These are phyloP conservation scores for Tyrannus savana DNA, from an alignment of 2,113 vertebrate species.

Conservation along the genomic window DNA sequence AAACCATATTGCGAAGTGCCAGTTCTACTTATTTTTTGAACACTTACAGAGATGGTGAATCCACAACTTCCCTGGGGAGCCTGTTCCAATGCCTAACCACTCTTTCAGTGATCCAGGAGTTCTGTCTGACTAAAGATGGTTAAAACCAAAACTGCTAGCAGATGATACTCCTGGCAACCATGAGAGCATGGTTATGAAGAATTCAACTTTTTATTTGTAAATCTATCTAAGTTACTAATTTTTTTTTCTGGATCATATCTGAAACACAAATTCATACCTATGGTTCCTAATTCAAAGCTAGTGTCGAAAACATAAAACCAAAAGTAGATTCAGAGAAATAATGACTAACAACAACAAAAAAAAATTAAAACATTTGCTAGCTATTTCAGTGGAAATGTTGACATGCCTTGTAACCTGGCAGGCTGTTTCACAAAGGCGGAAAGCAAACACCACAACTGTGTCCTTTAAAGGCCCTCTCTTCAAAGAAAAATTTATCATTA, in stretches of 20 bases:
- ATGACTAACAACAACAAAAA: neutral
- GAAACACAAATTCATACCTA: neutral
- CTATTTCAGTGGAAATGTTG: neutral
- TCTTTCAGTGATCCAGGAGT: neutral
- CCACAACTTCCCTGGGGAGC: neutral
- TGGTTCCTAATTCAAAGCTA: neutral
- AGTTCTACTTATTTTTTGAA: neutral
- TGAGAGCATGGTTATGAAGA: neutral
- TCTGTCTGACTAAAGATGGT: neutral
- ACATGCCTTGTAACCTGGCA: neutral
- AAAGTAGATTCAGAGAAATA: neutral
- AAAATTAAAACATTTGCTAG: neutral
- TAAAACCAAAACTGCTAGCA: neutral
- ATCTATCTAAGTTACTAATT: neutral
- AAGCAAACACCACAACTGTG: neutral
- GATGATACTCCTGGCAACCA: neutral
- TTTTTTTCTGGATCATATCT: neutral
- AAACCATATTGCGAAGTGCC: neutral
- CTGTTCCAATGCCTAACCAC: neutral
- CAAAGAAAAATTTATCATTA: neutral
- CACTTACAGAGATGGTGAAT: neutral
- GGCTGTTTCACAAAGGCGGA: neutral
- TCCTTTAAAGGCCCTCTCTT: slow-evolving; percentile 1
- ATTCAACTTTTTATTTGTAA: neutral
- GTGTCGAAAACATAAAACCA: neutral